A percentile compares a stretch with the other conserved stretches of the same genome.
phyloP scores from a whole-genome alignment of 2,113 vertebrate species.

The Phalacrocorax brasilianus region DNA sequence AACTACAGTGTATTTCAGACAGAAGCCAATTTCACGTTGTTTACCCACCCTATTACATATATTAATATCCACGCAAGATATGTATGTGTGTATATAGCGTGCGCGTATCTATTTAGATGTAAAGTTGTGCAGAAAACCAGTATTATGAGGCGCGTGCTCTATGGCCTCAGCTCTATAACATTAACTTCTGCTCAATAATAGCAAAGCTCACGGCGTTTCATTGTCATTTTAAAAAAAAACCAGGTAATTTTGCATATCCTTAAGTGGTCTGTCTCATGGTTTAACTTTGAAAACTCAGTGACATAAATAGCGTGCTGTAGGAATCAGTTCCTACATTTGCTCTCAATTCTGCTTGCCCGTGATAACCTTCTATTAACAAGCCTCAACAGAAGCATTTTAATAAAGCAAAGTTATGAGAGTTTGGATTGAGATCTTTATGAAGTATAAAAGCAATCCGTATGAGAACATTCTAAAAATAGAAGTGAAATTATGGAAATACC shows the following conservation, averaged over 20 bases:
- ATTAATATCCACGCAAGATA: neutral
- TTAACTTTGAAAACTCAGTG: neutral
- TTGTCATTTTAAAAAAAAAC: neutral
- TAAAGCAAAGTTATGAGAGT: neutral
- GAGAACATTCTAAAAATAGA: neutral
- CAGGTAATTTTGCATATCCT: neutral
- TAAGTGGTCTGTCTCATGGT: neutral
- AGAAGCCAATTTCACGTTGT: neutral
- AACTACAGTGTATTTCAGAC: neutral
- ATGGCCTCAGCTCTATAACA: neutral
- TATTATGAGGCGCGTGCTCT: neutral
- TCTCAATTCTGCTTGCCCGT: neutral
- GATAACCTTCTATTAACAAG: conserved; percentile 2
- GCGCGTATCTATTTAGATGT: no score
- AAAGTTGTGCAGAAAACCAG: neutral
- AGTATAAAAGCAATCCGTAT: neutral
- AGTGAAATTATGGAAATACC: neutral
- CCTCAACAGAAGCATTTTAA: neutral
- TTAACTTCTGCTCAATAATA: neutral
- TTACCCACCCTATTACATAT: neutral
- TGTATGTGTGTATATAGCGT: no score
- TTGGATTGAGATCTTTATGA: neutral
- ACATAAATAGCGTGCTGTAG: neutral
- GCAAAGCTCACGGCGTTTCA: neutral
- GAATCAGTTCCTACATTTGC: neutral